phyloP scores from a whole-genome alignment of 2,888 invertebrate genomes.

The Thymelicus lineola region DNA sequence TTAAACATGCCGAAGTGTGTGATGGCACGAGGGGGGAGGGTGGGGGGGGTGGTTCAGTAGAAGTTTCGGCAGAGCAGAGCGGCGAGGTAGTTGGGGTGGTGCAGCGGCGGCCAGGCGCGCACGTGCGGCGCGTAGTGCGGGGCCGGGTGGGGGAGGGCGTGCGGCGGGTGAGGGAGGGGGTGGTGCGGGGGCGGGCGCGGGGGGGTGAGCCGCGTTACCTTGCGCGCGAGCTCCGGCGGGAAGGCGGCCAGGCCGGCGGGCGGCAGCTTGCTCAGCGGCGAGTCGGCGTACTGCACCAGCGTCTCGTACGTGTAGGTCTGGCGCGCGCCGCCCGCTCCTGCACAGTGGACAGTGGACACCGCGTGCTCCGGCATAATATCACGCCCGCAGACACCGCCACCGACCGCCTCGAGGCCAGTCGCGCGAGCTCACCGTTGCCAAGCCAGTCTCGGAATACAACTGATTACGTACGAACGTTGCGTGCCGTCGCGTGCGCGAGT shows the following conservation, averaged over 20 bases:
- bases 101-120: slow-evolving; percentile 61
- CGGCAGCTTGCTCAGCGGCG: slow-evolving; percentile 83
- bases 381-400: neutral
- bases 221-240: slow-evolving; percentile 82
- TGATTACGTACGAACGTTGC: too few relatives aligned
- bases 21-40: too few relatives aligned
- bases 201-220: slow-evolving; percentile 70
- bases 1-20: neutral
- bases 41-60: slow-evolving; percentile 55
- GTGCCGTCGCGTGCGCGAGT: too few relatives aligned
- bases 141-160: slow-evolving; percentile 53
- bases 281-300: slow-evolving; percentile 83
- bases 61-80: slow-evolving; percentile 79
- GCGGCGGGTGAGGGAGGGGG: slow-evolving; percentile 41
- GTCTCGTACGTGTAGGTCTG: slow-evolving; percentile 82
- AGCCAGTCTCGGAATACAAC: neutral
- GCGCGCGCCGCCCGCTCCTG: slow-evolving; percentile 64
- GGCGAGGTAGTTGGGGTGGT: slow-evolving; percentile 78
- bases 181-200: slow-evolving; percentile 50
- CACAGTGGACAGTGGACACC: slow-evolving; percentile 24
- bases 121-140: slow-evolving; percentile 49
- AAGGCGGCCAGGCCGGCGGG: slow-evolving; percentile 76
- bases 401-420: too few relatives aligned
- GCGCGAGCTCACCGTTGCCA: neutral
- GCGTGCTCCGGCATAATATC: slow-evolving; percentile 27